Percentiles rank a stretch among this genome's conserved stretches.
Conservation (phyloP, 1,140 invertebrate genomes). For the Phortica variegata region DNA sequence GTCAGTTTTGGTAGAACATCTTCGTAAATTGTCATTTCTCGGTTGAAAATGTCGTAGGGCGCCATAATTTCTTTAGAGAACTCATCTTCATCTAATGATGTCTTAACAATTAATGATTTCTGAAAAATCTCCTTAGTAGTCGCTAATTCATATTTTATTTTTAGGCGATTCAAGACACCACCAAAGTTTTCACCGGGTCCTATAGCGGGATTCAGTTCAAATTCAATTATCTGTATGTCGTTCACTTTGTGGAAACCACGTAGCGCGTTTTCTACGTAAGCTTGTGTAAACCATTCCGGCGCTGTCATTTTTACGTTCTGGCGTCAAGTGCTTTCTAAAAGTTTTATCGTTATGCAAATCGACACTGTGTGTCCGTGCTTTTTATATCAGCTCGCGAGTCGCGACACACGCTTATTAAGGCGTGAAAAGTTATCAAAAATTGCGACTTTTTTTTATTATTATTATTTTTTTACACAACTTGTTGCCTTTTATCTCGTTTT, state of each 20-base stretch:
- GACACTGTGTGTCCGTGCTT: no score
- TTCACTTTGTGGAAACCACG: constrained; percentile 31
- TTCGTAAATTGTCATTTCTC: constrained; percentile 51
- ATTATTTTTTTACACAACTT: no score
- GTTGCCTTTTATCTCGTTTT: no score
- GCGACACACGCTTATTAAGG: no score
- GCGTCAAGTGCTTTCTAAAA: no score
- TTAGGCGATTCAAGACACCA: constrained; percentile 37
- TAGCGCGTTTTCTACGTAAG: constrained; percentile 39
- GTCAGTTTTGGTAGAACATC: constrained; percentile 42
- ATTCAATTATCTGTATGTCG: constrained; percentile 15
- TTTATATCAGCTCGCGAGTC: no score
- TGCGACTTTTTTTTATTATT: no score
- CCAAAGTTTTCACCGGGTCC: constrained; percentile 53
- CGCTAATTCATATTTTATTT: constrained; percentile 18
- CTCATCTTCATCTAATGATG: constrained; percentile 42
- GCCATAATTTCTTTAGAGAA: constrained; percentile 39
- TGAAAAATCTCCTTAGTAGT: not conserved
- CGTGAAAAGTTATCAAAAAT: no score
- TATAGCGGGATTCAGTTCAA: constrained; percentile 39
- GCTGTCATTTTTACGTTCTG: no score
- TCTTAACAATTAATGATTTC: constrained; percentile 40
- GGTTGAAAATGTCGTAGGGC: constrained; percentile 47
- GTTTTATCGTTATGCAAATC: no score
- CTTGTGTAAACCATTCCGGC: constrained; percentile 43